phyloP scores from a whole-genome alignment of 2,888 invertebrate species.

The Acronicta alni region DNA sequence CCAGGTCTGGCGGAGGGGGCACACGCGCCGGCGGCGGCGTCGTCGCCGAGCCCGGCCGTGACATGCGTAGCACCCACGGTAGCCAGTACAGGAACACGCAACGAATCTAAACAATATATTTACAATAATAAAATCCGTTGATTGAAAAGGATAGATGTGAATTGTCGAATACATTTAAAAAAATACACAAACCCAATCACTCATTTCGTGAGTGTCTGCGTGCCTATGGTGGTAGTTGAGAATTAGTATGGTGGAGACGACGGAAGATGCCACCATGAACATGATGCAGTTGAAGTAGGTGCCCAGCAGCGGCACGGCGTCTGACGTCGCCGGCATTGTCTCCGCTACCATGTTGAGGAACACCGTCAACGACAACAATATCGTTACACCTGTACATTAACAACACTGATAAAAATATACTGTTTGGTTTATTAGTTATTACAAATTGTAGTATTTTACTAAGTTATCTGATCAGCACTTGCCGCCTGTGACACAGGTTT shows the following conservation, averaged over 20 bases:
- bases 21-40: slow-evolving; percentile 91
- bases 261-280: slow-evolving; percentile 99
- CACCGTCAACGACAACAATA: slow-evolving; percentile 98
- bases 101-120: slow-evolving; percentile 91
- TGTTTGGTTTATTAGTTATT: no score
- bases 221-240: slow-evolving; percentile 99
- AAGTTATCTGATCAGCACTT: no score
- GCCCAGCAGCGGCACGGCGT: slow-evolving; percentile 96
- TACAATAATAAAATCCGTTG: no score
- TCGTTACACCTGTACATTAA: slow-evolving; percentile 94
- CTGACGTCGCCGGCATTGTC: slow-evolving; percentile 99
- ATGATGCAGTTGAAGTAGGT: slow-evolving; percentile 99
- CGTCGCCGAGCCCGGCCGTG: slow-evolving; percentile 91
- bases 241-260: slow-evolving; percentile 99
- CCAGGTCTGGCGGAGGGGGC: slow-evolving; percentile 95
- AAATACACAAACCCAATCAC: slow-evolving; percentile 95
- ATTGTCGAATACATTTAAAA: background rate
- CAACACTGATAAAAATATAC: no score
- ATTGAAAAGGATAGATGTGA: no score
- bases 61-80: slow-evolving; percentile 99
- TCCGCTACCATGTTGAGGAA: slow-evolving; percentile 99
- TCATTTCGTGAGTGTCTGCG: slow-evolving; percentile 99
- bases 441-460: no score
- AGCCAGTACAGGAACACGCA: slow-evolving; percentile 98
- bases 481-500: no score